Conservation (phyloP, 1,140 invertebrate genomes). For the Temnothorax longispinosus region DNA sequence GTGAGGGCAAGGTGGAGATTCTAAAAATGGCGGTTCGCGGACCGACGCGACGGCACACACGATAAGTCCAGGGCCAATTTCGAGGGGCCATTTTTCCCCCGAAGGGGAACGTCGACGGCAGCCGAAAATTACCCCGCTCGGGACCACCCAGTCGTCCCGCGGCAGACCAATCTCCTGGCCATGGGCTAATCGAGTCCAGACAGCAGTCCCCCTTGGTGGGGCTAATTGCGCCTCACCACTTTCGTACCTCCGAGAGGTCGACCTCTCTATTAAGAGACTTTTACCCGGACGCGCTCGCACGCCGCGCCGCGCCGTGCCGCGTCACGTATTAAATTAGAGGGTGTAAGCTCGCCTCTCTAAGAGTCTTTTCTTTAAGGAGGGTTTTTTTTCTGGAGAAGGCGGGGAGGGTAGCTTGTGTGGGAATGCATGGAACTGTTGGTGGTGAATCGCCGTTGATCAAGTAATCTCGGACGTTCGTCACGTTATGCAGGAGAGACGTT, state of each 20-base stretch:
- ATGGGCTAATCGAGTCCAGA: conserved; percentile 76
- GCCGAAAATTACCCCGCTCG: conserved; percentile 81
- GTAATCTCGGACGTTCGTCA: conserved; percentile 20
- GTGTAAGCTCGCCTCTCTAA: conserved; percentile 69
- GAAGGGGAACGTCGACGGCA: conserved; percentile 74
- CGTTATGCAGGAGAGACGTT: conserved; percentile 1
- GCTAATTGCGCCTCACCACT: conserved; percentile 80
- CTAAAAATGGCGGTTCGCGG: conserved; percentile 52
- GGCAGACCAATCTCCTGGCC: conserved; percentile 82
- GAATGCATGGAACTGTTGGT: conserved; percentile 45
- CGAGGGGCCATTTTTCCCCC: conserved; percentile 78
- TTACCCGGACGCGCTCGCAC: conserved; percentile 69
- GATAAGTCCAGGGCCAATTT: conserved; percentile 71
- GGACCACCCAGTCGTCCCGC: conserved; percentile 82
- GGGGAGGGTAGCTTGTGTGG: conserved; percentile 20
- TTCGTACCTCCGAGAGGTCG: conserved; percentile 71
- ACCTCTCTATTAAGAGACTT: conserved; percentile 77
- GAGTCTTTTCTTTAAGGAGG: conserved; percentile 62
- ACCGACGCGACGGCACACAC: conserved; percentile 17
- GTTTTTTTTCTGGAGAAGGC: conserved; percentile 61
- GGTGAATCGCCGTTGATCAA: conserved; percentile 39
- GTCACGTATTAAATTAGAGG: conserved; percentile 84
- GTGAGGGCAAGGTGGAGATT: conserved; percentile 26
- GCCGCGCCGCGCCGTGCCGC: conserved; percentile 54
- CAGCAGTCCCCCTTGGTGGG: conserved; percentile 70